These are phyloP conservation scores for Zaprionus kolodkinae DNA, from an alignment of 1,140 invertebrate genomes.

Conservation along the genomic window DNA sequence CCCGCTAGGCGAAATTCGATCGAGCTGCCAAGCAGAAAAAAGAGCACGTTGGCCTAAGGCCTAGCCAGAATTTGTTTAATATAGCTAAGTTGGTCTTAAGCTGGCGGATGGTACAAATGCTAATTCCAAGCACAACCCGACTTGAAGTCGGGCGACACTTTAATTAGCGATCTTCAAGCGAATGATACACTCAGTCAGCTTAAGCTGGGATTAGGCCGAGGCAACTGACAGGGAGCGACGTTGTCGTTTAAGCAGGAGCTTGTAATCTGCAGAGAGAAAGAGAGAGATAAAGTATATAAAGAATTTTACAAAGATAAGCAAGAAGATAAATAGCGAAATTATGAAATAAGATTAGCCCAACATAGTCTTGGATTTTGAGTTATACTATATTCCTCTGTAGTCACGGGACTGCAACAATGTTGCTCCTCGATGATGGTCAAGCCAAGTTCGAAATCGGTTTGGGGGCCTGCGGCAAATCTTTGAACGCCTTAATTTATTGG, in stretches of 20 bases:
- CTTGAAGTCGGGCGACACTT: slow-evolving; percentile 35
- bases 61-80: slow-evolving; percentile 31
- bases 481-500: slow-evolving; percentile 76
- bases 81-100: slow-evolving; percentile 20
- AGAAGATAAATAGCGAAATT: slow-evolving; percentile 5
- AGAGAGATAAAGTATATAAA: background rate
- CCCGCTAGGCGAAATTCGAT: slow-evolving; percentile 30
- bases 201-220: slow-evolving; percentile 30
- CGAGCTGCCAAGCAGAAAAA: slow-evolving; percentile 35
- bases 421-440: background rate
- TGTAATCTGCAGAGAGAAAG: slow-evolving; percentile 5
- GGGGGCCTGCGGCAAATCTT: slow-evolving; percentile 51
- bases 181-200: slow-evolving; percentile 7
- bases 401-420: background rate
- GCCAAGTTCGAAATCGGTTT: slow-evolving; percentile 7
- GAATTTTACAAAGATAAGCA: background rate
- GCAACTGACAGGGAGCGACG: slow-evolving; percentile 24
- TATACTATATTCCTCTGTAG: background rate
- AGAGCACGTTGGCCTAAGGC: slow-evolving; percentile 4
- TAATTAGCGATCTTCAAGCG: slow-evolving; percentile 31
- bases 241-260: slow-evolving; percentile 17
- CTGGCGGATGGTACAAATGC: slow-evolving; percentile 31
- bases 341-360: slow-evolving; percentile 8
- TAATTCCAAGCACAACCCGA: slow-evolving; percentile 13
- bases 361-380: slow-evolving; percentile 1